Conservation (phyloP, 1,140 invertebrate species). For the Aradophagus sp. region DNA sequence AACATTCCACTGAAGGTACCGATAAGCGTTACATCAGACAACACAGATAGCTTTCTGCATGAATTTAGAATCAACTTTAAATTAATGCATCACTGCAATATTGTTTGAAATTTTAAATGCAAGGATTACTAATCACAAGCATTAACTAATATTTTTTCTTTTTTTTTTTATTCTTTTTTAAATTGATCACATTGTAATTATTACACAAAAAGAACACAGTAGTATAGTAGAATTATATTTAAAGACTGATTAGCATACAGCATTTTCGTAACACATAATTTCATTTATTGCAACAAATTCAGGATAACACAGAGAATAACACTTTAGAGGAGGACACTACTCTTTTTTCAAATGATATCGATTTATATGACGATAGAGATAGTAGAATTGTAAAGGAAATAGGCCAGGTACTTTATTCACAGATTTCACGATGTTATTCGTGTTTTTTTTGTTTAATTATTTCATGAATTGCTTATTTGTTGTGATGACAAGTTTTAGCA, state of each 20-base stretch:
- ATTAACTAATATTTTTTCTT: conserved; percentile 1
- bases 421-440: conserved; percentile 40
- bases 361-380: conserved; percentile 38
- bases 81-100: conserved; percentile 22
- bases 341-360: conserved; percentile 32
- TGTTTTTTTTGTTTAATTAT: conserved; percentile 25
- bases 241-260: conserved; percentile 10
- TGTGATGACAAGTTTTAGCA: conserved; percentile 15
- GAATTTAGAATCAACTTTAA: conserved; percentile 27
- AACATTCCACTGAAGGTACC: conserved; percentile 35
- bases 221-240: conserved; percentile 17
- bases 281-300: conserved; percentile 40
- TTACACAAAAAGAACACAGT: conserved; percentile 18
- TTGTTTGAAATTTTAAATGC: conserved; percentile 12
- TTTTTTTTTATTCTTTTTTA: too few species aligned
- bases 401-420: conserved; percentile 37
- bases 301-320: conserved; percentile 37
- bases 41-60: conserved; percentile 34
- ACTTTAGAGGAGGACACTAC: conserved; percentile 40
- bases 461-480: conserved; percentile 26
- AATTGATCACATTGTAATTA: conserved; percentile 4
- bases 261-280: conserved; percentile 29
- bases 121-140: background rate
- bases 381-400: conserved; percentile 39
- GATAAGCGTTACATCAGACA: background rate